Evolutionary conservation across 2,888 invertebrate genomes (phyloP), one percentile per base, ranked within the genome.

Genomic region (Ctenicera cuprea): DNA sequence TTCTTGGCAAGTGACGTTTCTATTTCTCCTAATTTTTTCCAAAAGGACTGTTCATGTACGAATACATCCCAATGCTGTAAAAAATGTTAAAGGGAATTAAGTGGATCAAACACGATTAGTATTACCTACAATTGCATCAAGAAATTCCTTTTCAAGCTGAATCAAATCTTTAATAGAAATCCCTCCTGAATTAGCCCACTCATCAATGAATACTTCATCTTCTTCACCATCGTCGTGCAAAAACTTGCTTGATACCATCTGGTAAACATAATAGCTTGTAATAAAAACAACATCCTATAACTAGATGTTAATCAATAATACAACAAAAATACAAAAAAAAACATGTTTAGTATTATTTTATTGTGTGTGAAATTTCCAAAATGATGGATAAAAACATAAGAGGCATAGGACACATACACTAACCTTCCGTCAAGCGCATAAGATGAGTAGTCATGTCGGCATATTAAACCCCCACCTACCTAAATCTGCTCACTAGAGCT

Each of bases 231-330:
- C 95, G 83, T 97, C 97, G 87, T 97, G 95, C 80, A 97, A 89
- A 87, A 96, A 98, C 89, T 99, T 99, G 82, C 96, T 97, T 67
- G 98, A 97, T 81, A 98, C 94, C 94, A 98, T 95, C 97, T 97
- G 85, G 9, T 85, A 79, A 78, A 82, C 1, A 71, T 76, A 71
- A 76, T n/a, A n/a, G n/a, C n/a, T n/a, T n/a, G n/a, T n/a, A n/a
- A n/a, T n/a, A n/a, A n/a, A n/a, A n/a, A n/a, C n/a, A n/a, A n/a
- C n/a, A n/a, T n/a, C n/a, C n/a, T n/a, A n/a, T n/a, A n/a, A n/a
- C n/a, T n/a, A n/a, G n/a, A n/a, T n/a, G n/a, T n/a, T n/a, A n/a
- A n/a, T n/a, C n/a, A n/a, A n/a, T n/a, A n/a, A n/a, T n/a, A n/a
- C n/a, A n/a, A n/a, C n/a, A n/a, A n/a, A n/a, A n/a, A n/a, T n/a